Base-by-base conservation (phyloP, 2,797 vertebrate species). In the Lepilemur ruficaudatus region DNA sequence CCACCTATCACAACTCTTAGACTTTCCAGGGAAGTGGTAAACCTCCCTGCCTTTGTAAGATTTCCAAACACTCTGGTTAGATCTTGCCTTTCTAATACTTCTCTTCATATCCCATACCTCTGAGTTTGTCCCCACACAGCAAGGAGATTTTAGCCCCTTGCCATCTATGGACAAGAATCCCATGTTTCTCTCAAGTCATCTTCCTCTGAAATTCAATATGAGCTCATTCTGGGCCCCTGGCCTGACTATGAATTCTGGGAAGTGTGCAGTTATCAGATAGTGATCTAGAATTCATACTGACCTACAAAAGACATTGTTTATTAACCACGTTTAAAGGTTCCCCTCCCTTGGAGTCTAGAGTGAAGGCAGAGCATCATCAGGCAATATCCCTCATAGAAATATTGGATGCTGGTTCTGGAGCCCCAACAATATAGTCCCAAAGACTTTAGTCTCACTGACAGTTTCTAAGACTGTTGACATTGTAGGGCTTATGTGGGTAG, bases 221-320 rank as follows among this genome's bases (percentile, higher is more conserved):
- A 35, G 46, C 55, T 95, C 52, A 78, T 78, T 96, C 30, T 94
- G 41, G 32, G 20, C 59, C 32, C 46, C 35, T 73, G 14, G 41
- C 14, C 59, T 88, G n/a, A 70, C 70, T 94, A n/a, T 85, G 81
- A 84, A 95, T 92, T 95, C 73, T 90, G 81, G 67, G 69, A 95
- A 96, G 90, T 95, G 72, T 94, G 67, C 35, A 92, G 35, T 96
- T 90, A 94, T 94, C 85, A 87, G 55, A 96, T 85, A 94, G 75
- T 73, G 70, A 94, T 92, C 82, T 91, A 79, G 57, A 96, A 92
- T 94, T 96, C 48, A 78, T 84, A 69, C 9, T 32, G 76, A 88
- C 41, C 76, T 59, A 84, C 80, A 78, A 94, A 93, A 94, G 76
- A 85, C 81, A 78, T 94, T 88, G 84, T 79, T 95, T 88, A 20